phyloP scores from a whole-genome alignment of 2,888 invertebrate species.

The Dastarcus helophoroides region DNA sequence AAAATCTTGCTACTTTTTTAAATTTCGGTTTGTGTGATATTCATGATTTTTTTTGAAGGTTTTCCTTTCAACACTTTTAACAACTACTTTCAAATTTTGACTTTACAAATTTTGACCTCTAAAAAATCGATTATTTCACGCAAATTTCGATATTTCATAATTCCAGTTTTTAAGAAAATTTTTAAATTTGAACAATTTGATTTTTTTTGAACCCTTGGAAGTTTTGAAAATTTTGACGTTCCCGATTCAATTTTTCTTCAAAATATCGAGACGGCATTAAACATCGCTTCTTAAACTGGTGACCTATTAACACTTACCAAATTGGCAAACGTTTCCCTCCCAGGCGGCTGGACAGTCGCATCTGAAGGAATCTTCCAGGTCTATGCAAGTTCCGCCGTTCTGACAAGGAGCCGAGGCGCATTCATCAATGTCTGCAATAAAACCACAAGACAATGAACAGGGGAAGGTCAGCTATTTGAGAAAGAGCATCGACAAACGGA shows the following conservation, averaged over 20 bases:
- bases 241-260: too few relatives aligned
- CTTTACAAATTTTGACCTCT: too few relatives aligned
- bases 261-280: too few relatives aligned
- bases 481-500: constrained; percentile 2
- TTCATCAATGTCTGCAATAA: constrained; percentile 68
- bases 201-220: too few relatives aligned
- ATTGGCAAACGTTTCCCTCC: constrained; percentile 74
- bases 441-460: constrained; percentile 11
- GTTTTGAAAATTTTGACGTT: too few relatives aligned
- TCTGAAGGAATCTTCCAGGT: constrained; percentile 69
- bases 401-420: constrained; percentile 83
- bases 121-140: neutral
- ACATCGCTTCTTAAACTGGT: too few relatives aligned
- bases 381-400: constrained; percentile 81
- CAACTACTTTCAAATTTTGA: too few relatives aligned
- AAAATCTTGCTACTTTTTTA: too few relatives aligned
- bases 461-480: constrained; percentile 1
- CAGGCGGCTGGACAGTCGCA: constrained; percentile 84
- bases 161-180: neutral
- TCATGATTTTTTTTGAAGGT: too few relatives aligned
- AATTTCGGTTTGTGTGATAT: too few relatives aligned
- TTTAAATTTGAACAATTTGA: too few relatives aligned
- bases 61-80: too few relatives aligned
- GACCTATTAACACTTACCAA: constrained; percentile 44
- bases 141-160: neutral